Evolutionary conservation across 1,140 invertebrate species (phyloP).

Genomic region (Alviniconcha marisindica): DNA sequence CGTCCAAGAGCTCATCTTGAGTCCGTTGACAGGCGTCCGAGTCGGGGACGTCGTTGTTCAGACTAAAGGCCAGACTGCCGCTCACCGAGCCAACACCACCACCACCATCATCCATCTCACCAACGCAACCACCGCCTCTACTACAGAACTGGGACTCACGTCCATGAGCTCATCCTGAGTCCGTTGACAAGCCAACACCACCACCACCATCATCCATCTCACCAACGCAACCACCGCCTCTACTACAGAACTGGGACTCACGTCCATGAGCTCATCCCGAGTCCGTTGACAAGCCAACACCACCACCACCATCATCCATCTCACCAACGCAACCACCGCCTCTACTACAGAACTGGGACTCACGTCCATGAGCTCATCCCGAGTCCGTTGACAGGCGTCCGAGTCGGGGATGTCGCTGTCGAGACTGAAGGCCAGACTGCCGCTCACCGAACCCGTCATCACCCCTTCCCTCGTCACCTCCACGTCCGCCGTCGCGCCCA

Average conservation of each 20-base stretch:
- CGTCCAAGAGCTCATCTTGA: not conserved
- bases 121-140: too few species aligned
- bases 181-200: not conserved
- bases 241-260: too few species aligned
- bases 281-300: not conserved
- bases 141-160: too few species aligned
- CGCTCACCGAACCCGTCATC: slow-evolving; percentile 17
- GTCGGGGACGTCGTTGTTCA: slow-evolving; percentile 18
- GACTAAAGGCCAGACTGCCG: slow-evolving; percentile 1
- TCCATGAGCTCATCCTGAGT: not conserved
- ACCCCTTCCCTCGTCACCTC: slow-evolving; percentile 9
- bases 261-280: not conserved
- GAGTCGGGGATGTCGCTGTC: slow-evolving; percentile 10
- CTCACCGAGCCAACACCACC: too few species aligned
- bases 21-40: not conserved
- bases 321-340: too few species aligned
- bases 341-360: too few species aligned
- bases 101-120: too few species aligned
- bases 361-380: not conserved
- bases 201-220: too few species aligned
- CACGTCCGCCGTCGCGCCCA: slow-evolving; percentile 22
- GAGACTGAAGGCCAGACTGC: slow-evolving; percentile 2
- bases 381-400: not conserved
- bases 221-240: too few species aligned
- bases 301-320: too few species aligned